Evolutionary conservation across 2,113 vertebrate genomes (phyloP).

Genomic region (Elephantulus edwardii): DNA sequence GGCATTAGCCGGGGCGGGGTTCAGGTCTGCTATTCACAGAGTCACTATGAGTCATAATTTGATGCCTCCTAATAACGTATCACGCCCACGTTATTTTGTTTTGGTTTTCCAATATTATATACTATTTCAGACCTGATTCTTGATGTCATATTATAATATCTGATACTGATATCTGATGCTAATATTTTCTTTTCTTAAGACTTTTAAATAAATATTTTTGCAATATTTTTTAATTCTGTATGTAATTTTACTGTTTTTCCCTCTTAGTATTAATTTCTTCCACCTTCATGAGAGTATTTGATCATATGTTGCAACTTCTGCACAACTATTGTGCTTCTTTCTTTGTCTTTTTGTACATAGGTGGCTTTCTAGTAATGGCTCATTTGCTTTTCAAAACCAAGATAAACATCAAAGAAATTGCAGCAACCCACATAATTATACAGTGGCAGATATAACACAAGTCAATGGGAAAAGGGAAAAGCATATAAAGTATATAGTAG

Average conservation of each 20-base stretch:
- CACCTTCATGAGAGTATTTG: background rate
- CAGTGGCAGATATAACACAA: background rate
- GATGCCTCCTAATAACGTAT: too few species aligned
- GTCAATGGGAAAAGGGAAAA: background rate
- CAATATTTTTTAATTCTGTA: background rate
- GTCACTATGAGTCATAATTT: too few species aligned
- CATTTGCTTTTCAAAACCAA: background rate
- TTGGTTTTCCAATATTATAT: background rate
- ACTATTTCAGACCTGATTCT: background rate
- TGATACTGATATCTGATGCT: background rate
- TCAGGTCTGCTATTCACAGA: too few species aligned
- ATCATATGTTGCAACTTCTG: background rate
- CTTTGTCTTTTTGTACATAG: conserved; percentile 9
- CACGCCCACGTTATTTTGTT: background rate
- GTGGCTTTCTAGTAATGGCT: conserved; percentile 25
- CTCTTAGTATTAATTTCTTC: background rate
- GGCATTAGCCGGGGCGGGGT: too few species aligned
- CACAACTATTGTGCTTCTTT: background rate
- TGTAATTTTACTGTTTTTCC: background rate
- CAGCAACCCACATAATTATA: background rate
- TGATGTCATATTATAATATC: background rate
- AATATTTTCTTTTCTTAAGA: background rate
- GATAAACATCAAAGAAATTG: background rate
- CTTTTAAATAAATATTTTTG: background rate
- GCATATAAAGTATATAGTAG: too few species aligned